Evolutionary conservation across 2,888 invertebrate genomes (phyloP).

Genomic region (Saturnia japonica): DNA sequence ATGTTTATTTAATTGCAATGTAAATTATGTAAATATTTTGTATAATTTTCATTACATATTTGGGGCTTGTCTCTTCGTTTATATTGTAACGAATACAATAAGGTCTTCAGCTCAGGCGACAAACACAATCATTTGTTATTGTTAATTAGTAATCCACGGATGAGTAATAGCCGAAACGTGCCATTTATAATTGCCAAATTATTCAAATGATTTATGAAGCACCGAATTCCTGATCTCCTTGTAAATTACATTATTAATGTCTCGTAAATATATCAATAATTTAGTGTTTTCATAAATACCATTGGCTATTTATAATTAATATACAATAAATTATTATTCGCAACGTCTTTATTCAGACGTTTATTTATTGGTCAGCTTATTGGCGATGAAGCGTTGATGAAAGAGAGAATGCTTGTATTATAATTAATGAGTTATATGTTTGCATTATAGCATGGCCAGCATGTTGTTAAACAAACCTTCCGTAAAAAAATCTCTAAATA

Average conservation of each 20-base stretch:
- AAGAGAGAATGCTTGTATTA: no score
- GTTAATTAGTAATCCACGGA: conserved; percentile 73
- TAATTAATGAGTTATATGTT: no score
- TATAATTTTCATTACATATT: background rate
- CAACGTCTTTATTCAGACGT: background rate
- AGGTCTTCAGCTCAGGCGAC: conserved; percentile 33
- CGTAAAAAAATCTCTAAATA: no score
- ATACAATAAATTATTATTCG: conserved; percentile 4
- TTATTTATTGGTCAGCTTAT: background rate
- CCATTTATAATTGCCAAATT: conserved; percentile 69
- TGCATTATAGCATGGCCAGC: no score
- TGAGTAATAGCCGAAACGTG: conserved; percentile 69
- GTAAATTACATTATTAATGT: conserved; percentile 58
- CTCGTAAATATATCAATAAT: conserved; percentile 50
- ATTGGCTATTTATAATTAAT: conserved; percentile 10
- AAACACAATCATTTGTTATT: conserved; percentile 70
- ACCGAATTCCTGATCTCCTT: conserved; percentile 36
- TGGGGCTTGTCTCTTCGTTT: background rate
- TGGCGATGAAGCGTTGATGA: no score
- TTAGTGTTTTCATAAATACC: conserved; percentile 19
- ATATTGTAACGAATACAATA: conserved; percentile 12
- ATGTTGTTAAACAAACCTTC: no score
- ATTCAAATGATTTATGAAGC: conserved; percentile 70
- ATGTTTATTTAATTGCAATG: no score
- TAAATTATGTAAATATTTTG: background rate